phyloP scores from a whole-genome alignment of 1,140 invertebrate genomes.

The Pantala flavescens region DNA sequence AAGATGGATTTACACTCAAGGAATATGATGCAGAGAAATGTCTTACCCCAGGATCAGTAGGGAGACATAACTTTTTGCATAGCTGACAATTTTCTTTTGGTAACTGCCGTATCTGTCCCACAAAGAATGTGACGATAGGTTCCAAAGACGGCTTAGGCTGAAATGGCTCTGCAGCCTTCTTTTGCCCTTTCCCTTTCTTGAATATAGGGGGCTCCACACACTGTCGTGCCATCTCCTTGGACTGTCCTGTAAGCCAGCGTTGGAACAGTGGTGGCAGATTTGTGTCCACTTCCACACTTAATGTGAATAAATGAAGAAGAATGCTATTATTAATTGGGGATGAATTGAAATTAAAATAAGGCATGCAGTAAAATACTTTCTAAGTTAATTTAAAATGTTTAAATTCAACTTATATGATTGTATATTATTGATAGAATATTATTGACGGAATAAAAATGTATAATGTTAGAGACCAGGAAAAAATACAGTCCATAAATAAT shows the following conservation, averaged over 20 bases:
- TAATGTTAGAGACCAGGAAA: too few species aligned
- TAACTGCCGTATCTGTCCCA: slow-evolving; percentile 45
- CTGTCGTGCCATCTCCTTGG: slow-evolving; percentile 53
- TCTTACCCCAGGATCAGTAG: slow-evolving; percentile 42
- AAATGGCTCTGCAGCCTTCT: slow-evolving; percentile 43
- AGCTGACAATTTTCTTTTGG: slow-evolving; percentile 51
- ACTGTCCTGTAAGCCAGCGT: slow-evolving; percentile 51
- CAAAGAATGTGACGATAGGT: slow-evolving; percentile 48
- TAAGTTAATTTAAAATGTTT: slow-evolving; percentile 12
- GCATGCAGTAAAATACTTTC: too few species aligned
- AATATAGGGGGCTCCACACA: slow-evolving; percentile 59
- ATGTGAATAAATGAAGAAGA: slow-evolving; percentile 32
- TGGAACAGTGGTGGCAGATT: slow-evolving; percentile 55
- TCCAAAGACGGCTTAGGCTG: slow-evolving; percentile 49
- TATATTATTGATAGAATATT: too few species aligned
- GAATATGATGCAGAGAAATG: too few species aligned
- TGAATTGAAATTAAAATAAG: slow-evolving; percentile 14
- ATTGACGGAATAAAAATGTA: too few species aligned
- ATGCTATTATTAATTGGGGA: slow-evolving; percentile 9
- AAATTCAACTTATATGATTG: slow-evolving; percentile 9
- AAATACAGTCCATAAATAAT: too few species aligned
- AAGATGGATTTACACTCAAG: not conserved
- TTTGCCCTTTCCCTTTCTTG: slow-evolving; percentile 24
- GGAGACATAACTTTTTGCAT: slow-evolving; percentile 50
- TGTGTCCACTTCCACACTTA: slow-evolving; percentile 42